Percentiles rank a stretch among this genome's conserved stretches.
Evolutionary conservation across 2,113 vertebrate genomes (phyloP).

Genomic region (Erythrolamprus reginae): DNA sequence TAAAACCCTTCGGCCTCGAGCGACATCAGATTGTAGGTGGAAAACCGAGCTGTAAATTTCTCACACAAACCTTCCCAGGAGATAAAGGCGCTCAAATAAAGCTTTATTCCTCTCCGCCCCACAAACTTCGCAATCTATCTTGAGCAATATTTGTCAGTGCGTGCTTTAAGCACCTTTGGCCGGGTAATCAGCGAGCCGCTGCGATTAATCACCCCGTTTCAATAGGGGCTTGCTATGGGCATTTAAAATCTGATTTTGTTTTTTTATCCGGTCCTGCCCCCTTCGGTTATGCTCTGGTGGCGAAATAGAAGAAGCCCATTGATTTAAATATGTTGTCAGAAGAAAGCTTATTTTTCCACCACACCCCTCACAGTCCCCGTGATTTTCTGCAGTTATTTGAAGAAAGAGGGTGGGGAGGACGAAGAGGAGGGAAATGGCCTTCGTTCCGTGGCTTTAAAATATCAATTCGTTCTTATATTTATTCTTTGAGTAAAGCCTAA

Average conservation of each 20-base stretch:
- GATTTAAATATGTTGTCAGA: neutral
- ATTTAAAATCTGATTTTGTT: neutral
- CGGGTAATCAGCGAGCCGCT: neutral
- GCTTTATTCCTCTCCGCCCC: neutral
- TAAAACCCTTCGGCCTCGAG: neutral
- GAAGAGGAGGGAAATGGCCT: neutral
- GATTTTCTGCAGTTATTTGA: neutral
- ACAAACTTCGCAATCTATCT: neutral
- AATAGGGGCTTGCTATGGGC: neutral
- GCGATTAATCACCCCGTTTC: neutral
- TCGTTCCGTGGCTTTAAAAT: neutral
- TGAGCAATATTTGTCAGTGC: neutral
- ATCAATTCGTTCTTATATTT: neutral
- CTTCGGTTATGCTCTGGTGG: neutral
- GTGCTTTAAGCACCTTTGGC: neutral
- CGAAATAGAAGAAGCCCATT: neutral
- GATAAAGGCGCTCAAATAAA: neutral
- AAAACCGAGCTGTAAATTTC: neutral
- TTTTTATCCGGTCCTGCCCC: neutral
- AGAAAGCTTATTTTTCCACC: neutral
- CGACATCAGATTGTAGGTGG: neutral
- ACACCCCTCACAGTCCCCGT: too few species aligned
- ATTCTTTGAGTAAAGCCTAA: neutral
- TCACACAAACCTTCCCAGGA: neutral
- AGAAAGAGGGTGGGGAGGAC: neutral